Conservation (phyloP, 2,797 vertebrate species). For the Sebastes paucispinis region DNA sequence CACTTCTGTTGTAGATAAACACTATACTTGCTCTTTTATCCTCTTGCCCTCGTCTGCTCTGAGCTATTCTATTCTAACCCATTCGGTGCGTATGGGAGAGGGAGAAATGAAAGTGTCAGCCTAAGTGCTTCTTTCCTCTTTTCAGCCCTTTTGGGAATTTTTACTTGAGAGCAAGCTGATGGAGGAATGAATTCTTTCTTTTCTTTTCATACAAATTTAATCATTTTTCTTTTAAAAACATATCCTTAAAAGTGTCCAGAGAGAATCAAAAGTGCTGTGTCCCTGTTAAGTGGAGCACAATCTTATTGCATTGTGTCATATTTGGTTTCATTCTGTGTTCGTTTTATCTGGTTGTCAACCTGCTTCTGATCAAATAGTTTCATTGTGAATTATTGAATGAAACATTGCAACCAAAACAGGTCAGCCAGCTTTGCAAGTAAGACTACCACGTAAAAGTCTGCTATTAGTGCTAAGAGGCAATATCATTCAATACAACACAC, state of each 20-base stretch:
- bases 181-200: neutral
- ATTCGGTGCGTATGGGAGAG: neutral
- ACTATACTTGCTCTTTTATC: neutral
- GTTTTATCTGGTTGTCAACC: neutral
- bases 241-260: neutral
- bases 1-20: neutral
- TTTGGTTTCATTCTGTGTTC: neutral
- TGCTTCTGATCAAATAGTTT: neutral
- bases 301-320: neutral
- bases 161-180: neutral
- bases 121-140: neutral
- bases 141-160: constrained; percentile 1
- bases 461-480: neutral
- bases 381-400: neutral
- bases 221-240: constrained; percentile 1
- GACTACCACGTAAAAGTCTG: neutral
- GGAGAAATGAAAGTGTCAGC: neutral
- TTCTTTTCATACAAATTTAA: constrained; percentile 9
- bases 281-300: neutral
- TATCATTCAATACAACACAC: neutral
- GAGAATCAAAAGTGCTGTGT: neutral
- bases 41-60: neutral
- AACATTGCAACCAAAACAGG: neutral
- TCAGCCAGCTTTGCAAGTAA: neutral
- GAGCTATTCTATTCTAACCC: neutral